Percentiles rank a stretch among this genome's conserved stretches.
Evolutionary conservation across 2,888 invertebrate genomes (phyloP).

Genomic region (Drosophila mayaguana): DNA sequence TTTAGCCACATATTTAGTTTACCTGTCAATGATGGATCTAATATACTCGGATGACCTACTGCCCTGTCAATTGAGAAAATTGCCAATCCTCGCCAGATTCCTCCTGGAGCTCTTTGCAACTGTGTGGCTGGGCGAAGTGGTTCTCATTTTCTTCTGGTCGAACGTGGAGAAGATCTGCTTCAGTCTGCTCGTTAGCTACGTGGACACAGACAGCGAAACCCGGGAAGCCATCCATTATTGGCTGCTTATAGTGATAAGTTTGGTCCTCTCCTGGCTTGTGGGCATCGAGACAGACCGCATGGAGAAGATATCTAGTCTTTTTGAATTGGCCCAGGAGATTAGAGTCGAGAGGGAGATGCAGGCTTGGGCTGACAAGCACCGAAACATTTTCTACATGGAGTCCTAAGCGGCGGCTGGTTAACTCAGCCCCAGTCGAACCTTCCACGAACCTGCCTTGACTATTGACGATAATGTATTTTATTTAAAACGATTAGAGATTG

Average conservation of each 20-base stretch:
- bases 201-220: neutral
- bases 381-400: neutral
- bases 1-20: slow-evolving; percentile 22
- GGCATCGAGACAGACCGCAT: neutral
- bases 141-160: neutral
- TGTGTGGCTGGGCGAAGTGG: slow-evolving; percentile 23
- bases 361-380: neutral
- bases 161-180: neutral
- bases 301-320: neutral
- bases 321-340: neutral
- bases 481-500: neutral
- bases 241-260: neutral
- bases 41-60: slow-evolving; percentile 2
- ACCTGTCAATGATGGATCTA: slow-evolving; percentile 38
- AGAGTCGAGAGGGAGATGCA: neutral
- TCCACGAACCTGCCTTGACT: neutral
- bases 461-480: neutral
- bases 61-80: slow-evolving; percentile 8
- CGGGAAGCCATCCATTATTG: neutral
- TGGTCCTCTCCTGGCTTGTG: neutral
- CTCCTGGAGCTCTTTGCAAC: slow-evolving; percentile 18
- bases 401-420: no score
- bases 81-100: slow-evolving; percentile 7
- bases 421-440: neutral
- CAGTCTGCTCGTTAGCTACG: rapidly evolving